Base-by-base conservation (phyloP, 2,888 invertebrate species). In the Odontocolon sp. region DNA sequence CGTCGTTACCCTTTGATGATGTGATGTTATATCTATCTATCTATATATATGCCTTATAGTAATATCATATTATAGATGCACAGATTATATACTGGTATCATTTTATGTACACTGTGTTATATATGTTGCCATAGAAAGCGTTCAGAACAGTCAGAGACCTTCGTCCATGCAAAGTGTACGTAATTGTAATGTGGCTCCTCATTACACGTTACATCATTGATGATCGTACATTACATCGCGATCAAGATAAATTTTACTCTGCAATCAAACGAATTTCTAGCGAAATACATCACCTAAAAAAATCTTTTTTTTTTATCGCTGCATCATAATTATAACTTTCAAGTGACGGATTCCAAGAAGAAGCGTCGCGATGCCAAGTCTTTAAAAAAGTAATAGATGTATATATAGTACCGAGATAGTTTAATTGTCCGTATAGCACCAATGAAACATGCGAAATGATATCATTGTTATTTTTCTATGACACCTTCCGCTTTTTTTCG, bases 1-100 rank as follows among this genome's bases (percentile, higher is more conserved):
- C 66, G 47, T 71, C 61, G 76, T 50, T 68, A 54, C 61, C 42
- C 56, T 63, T 54, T 33, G 18, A 3, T 8, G 2, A 38, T 18
- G 47, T n/a, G n/a, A 23, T 1, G 45, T 59, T 36, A 59, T 63
- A 23, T n/a, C 6, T 28, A 14, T 28, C 9, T 14, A 31, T 33
- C 14, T 11, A 16, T 36, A 23, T 59, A 42, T 9, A 50, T 23
- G 11, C 26, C 52, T 50, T 57, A 57, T 8, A 36, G 5, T 31
- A 11, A 18, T 21, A 61, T 54, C 52, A 36, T n/a, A 21, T 36
- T 56, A 23, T 33, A 21, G 18, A 63, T 18, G n/a, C n/a, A n/a
- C n/a, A n/a, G n/a, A n/a, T 23, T 57, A 40, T 23, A 6, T 4
- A 57, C 8, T 36, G 56, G 16, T 11, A 11, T 59, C 5, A 14